These are phyloP conservation scores for Margaritifera margaritifera DNA, from an alignment of 2,888 invertebrate genomes.

Conservation along the genomic window DNA sequence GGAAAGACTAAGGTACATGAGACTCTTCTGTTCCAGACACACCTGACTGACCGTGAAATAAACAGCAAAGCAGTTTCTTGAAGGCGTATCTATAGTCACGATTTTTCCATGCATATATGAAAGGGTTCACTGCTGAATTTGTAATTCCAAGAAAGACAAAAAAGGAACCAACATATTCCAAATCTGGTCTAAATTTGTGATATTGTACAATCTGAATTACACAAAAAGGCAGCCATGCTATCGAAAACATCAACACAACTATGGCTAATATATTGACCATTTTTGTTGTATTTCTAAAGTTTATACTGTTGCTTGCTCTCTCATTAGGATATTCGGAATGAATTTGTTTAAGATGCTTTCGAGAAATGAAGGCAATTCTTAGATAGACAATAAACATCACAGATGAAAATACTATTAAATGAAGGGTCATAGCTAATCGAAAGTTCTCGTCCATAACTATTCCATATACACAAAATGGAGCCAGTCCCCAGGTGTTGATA, in stretches of 20 bases:
- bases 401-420: constrained; percentile 28
- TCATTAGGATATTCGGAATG: constrained; percentile 3
- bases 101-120: constrained; percentile 52
- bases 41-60: too few relatives aligned
- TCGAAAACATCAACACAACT: constrained; percentile 37
- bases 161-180: constrained; percentile 27
- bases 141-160: constrained; percentile 42
- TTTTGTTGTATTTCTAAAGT: constrained; percentile 1
- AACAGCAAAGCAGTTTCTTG: constrained; percentile 27
- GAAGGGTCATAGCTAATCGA: constrained; percentile 20
- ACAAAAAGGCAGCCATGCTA: constrained; percentile 47
- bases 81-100: constrained; percentile 38
- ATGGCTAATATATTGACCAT: constrained; percentile 29
- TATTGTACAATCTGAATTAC: constrained; percentile 31
- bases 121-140: constrained; percentile 46
- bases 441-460: constrained; percentile 33
- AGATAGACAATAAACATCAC: constrained; percentile 35
- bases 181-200: constrained; percentile 8
- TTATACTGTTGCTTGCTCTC: background rate
- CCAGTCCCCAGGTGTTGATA: constrained; percentile 28
- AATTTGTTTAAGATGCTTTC: constrained; percentile 30
- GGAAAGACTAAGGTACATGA: too few relatives aligned
- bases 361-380: constrained; percentile 29
- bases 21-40: too few relatives aligned
- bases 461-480: constrained; percentile 42